A percentile compares a stretch with the other conserved stretches of the same genome.
These are phyloP conservation scores for Nasonia giraulti DNA, from an alignment of 1,140 invertebrate genomes.

Conservation along the genomic window DNA sequence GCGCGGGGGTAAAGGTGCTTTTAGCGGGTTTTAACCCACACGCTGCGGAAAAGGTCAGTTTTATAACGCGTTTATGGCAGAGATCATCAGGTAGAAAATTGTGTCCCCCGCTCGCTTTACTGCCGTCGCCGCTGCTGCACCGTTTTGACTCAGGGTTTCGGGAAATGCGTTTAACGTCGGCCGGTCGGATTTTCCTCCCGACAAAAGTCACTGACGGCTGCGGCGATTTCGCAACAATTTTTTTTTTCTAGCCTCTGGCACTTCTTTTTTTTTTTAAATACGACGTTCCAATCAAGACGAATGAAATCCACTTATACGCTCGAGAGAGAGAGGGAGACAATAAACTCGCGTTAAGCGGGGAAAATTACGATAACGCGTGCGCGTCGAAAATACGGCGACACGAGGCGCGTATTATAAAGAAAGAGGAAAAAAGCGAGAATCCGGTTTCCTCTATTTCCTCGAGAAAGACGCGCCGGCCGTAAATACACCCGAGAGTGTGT, in stretches of 20 bases:
- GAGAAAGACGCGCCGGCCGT: neutral
- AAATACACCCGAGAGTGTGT: conserved; percentile 13
- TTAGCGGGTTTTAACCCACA: conserved; percentile 25
- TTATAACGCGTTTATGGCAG: conserved; percentile 27
- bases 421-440: neutral
- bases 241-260: neutral
- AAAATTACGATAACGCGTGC: conserved; percentile 25
- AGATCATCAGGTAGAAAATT: conserved; percentile 36
- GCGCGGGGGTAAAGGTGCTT: neutral
- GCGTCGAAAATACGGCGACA: neutral
- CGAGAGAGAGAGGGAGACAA: neutral
- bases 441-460: neutral
- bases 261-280: neutral
- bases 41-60: neutral
- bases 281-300: neutral
- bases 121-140: neutral
- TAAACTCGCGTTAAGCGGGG: conserved; percentile 12
- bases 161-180: conserved; percentile 11
- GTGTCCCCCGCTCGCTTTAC: neutral
- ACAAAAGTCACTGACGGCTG: neutral
- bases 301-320: neutral
- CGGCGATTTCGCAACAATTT: conserved; percentile 2
- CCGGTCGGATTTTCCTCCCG: neutral
- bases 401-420: neutral
- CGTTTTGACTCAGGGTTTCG: neutral